Percentiles rank a stretch among this genome's conserved stretches.
These are phyloP conservation scores for Acleris emargana DNA, from an alignment of 2,888 invertebrate genomes.

Conservation along the genomic window DNA sequence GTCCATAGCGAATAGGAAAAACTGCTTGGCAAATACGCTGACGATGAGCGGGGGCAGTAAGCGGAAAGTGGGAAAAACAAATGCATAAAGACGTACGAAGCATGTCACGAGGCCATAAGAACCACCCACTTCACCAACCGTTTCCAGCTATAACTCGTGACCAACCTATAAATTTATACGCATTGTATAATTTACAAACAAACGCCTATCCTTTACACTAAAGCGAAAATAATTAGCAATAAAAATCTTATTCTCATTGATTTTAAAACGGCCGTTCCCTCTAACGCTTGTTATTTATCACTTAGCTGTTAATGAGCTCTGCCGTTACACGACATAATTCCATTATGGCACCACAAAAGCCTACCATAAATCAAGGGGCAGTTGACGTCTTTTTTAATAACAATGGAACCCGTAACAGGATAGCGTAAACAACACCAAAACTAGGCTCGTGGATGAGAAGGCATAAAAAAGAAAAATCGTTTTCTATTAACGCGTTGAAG, in stretches of 20 bases:
- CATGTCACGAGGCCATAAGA: too few relatives aligned
- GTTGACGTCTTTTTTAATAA: conserved; percentile 76
- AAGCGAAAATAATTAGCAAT: background rate
- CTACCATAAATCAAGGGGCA: conserved; percentile 63
- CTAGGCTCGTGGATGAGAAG: conserved; percentile 28
- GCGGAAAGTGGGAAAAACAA: too few relatives aligned
- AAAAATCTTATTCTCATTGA: conserved; percentile 2
- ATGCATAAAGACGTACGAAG: too few relatives aligned
- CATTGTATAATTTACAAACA: too few relatives aligned
- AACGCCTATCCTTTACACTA: too few relatives aligned
- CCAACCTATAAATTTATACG: too few relatives aligned
- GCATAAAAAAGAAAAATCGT: conserved; percentile 14
- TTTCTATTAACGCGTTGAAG: conserved; percentile 9
- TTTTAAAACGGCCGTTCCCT: conserved; percentile 16
- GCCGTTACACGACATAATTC: conserved; percentile 64
- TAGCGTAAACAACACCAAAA: conserved; percentile 44
- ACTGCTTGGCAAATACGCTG: too few relatives aligned
- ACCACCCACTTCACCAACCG: too few relatives aligned
- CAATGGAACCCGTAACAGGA: conserved; percentile 53
- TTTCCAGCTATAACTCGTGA: too few relatives aligned
- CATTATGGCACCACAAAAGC: conserved; percentile 61
- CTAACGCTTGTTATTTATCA: conserved; percentile 56
- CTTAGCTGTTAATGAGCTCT: conserved; percentile 61
- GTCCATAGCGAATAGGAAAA: background rate
- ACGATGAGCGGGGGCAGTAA: too few relatives aligned